Conservation (phyloP, 2,888 invertebrate species). For the Agrotis ipsilon region DNA sequence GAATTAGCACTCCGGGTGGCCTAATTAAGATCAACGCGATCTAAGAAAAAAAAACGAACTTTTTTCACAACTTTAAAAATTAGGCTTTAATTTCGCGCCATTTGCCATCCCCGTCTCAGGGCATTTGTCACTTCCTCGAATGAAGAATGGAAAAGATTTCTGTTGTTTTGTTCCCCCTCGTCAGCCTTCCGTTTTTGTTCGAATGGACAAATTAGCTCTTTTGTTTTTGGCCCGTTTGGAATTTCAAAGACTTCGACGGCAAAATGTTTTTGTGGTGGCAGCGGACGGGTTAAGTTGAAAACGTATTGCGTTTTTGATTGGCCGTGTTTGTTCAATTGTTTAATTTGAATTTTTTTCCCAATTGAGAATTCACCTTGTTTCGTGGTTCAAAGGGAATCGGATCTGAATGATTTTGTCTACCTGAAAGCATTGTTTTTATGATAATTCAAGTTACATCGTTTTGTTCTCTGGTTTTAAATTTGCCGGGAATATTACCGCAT, state of each 20-base stretch:
- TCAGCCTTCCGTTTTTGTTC: constrained; percentile 65
- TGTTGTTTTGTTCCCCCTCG: constrained; percentile 67
- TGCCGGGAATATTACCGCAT: neutral
- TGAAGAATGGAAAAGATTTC: constrained; percentile 71
- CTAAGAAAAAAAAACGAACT: constrained; percentile 46
- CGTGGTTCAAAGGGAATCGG: constrained; percentile 51
- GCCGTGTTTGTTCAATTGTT: constrained; percentile 56
- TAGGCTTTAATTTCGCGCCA: constrained; percentile 74
- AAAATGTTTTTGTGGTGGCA: constrained; percentile 64
- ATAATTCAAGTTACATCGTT: neutral
- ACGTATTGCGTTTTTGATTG: constrained; percentile 59
- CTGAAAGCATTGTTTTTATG: constrained; percentile 15
- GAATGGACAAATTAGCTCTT: constrained; percentile 78
- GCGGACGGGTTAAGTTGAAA: constrained; percentile 59
- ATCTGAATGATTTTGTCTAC: constrained; percentile 40
- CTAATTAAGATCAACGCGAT: constrained; percentile 68
- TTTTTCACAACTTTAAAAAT: constrained; percentile 66
- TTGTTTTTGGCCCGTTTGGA: constrained; percentile 70
- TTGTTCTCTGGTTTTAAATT: neutral
- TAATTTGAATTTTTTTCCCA: constrained; percentile 53
- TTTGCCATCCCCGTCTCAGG: constrained; percentile 66
- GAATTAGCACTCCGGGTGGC: constrained; percentile 63
- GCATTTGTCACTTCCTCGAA: constrained; percentile 74
- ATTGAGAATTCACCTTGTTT: constrained; percentile 45
- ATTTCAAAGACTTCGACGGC: constrained; percentile 71